These are phyloP conservation scores for Rana temporaria DNA, from an alignment of 2,113 vertebrate species.

Conservation along the genomic window DNA sequence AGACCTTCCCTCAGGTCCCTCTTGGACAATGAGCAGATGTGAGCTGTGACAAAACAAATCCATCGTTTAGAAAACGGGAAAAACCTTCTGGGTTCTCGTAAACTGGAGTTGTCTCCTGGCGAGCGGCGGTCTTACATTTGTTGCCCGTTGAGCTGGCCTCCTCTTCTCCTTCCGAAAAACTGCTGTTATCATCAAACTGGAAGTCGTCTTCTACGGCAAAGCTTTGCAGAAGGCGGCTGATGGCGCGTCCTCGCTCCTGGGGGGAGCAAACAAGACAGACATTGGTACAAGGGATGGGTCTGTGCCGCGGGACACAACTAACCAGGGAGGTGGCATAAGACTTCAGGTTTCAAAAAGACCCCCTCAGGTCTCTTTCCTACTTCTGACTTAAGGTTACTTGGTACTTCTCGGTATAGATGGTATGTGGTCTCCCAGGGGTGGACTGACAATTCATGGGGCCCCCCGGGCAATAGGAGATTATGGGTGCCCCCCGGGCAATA, in stretches of 20 bases:
- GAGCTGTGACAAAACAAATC: conserved; percentile 56
- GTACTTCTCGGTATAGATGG: too few relatives aligned
- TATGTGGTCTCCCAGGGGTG: too few relatives aligned
- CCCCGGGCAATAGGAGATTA: too few relatives aligned
- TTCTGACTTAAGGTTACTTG: too few relatives aligned
- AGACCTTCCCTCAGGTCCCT: conserved; percentile 88
- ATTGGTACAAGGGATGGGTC: too few relatives aligned
- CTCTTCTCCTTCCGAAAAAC: conserved; percentile 90
- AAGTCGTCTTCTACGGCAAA: conserved; percentile 90
- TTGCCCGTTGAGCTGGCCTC: conserved; percentile 61
- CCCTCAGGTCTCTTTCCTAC: too few relatives aligned
- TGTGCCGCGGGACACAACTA: rapidly evolving
- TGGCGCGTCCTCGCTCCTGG: conserved; percentile 84
- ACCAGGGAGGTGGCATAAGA: neutral
- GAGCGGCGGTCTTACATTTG: neutral
- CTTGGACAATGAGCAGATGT: conserved; percentile 85
- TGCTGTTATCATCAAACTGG: conserved; percentile 87
- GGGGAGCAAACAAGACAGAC: neutral
- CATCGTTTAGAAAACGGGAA: neutral
- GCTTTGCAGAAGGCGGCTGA: conserved; percentile 91
- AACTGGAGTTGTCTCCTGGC: too few relatives aligned
- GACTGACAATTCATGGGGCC: too few relatives aligned
- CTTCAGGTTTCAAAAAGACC: too few relatives aligned
- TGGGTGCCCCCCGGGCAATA: too few relatives aligned
- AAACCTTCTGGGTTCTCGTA: too few relatives aligned